phyloP scores from a whole-genome alignment of 2,797 vertebrate species.

The Enteromius treurensis region DNA sequence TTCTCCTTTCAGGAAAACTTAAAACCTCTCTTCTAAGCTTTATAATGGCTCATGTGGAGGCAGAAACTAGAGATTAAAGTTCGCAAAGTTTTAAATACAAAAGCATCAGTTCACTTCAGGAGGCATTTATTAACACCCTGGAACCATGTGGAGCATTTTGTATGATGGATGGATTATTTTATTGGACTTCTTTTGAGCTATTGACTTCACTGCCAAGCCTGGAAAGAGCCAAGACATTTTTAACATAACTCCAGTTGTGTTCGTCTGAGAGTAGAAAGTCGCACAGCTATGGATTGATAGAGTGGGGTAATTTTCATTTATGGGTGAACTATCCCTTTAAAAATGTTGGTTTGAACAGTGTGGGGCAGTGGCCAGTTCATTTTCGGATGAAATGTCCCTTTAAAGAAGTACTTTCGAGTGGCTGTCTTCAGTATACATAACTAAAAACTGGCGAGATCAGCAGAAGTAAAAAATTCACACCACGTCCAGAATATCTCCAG shows the following conservation, averaged over 20 bases:
- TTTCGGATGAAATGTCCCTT: neutral
- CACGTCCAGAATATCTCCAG: conserved; percentile 10
- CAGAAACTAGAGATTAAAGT: neutral
- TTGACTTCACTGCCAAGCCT: neutral
- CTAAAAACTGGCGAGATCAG: conserved; percentile 27
- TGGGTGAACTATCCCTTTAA: neutral
- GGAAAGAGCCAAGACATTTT: neutral
- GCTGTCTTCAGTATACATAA: conserved; percentile 5
- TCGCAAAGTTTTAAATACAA: too few species aligned
- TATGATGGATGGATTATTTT: neutral
- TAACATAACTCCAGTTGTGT: neutral
- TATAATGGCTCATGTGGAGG: neutral
- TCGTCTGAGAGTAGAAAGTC: neutral
- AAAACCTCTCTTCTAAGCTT: too few species aligned
- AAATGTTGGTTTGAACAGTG: neutral
- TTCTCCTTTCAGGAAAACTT: too few species aligned
- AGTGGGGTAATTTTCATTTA: too few species aligned
- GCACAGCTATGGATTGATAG: neutral
- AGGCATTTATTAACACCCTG: neutral
- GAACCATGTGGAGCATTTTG: neutral
- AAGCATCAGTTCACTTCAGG: neutral
- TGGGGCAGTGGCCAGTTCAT: neutral
- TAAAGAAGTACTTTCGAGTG: neutral
- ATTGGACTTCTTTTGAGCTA: neutral
- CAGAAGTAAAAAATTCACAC: conserved; percentile 25